A percentile compares a stretch with the other conserved stretches of the same genome.
Conservation (phyloP, 2,797 vertebrate genomes). For the Sardinella longiceps region DNA sequence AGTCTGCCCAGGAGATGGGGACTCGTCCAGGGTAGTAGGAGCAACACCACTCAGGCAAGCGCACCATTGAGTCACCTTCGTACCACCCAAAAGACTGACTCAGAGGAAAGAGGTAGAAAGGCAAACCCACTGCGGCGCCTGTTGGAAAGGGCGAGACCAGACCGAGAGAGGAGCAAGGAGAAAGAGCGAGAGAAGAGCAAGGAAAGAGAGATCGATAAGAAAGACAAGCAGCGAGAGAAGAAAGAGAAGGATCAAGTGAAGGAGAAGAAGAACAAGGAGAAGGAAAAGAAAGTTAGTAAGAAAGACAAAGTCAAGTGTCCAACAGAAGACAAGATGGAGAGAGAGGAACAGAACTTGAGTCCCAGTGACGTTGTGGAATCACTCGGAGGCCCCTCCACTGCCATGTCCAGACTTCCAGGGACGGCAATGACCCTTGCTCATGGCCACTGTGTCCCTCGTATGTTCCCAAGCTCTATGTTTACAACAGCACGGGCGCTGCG, state of each 20-base stretch:
- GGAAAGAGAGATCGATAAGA: neutral
- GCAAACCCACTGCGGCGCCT: conserved; percentile 22
- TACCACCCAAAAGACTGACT: neutral
- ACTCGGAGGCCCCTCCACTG: neutral
- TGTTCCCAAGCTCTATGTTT: conserved; percentile 21
- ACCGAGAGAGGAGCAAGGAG: conserved; percentile 15
- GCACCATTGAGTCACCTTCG: neutral
- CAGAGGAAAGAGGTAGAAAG: neutral
- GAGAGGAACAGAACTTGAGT: neutral
- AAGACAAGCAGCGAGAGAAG: neutral
- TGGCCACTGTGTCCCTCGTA: neutral
- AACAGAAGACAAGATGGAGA: neutral
- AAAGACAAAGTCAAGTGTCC: neutral
- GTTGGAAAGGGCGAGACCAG: neutral
- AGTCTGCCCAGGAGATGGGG: neutral
- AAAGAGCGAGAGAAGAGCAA: neutral
- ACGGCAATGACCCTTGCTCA: neutral
- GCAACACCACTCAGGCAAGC: neutral
- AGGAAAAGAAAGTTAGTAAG: neutral
- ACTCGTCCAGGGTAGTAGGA: neutral
- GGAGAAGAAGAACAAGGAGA: neutral
- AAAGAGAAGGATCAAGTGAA: neutral
- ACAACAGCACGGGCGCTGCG: conserved; percentile 23
- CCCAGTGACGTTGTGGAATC: neutral
- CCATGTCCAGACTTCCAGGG: neutral